These are phyloP conservation scores for Chrysomallon squamiferum DNA, from an alignment of 1,140 invertebrate species.

Conservation along the genomic window DNA sequence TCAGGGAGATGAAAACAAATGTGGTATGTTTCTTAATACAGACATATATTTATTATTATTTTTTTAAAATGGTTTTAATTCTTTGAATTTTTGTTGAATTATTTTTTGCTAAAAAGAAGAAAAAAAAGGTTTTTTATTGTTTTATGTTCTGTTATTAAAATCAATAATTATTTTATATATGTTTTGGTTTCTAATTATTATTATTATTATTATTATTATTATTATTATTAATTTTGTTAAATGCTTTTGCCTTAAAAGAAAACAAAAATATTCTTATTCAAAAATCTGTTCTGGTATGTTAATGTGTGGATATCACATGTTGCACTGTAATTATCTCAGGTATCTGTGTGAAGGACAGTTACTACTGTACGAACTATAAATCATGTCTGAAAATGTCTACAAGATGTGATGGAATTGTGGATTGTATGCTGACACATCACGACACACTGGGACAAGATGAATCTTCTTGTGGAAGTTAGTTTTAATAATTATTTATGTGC, in stretches of 20 bases:
- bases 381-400: neutral
- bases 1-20: slow-evolving; percentile 58
- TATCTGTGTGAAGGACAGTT: neutral
- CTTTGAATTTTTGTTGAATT: neutral
- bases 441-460: slow-evolving; percentile 8
- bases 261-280: too few species aligned
- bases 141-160: neutral
- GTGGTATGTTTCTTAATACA: slow-evolving; percentile 18
- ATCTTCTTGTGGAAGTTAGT: neutral
- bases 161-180: neutral
- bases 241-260: too few species aligned
- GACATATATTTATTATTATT: neutral
- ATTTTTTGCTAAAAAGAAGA: neutral
- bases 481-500: neutral
- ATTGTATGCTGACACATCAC: neutral
- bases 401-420: neutral
- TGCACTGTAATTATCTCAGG: neutral
- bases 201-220: neutral
- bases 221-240: too few species aligned
- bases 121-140: neutral
- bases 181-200: too few species aligned
- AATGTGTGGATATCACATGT: too few species aligned
- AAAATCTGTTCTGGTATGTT: too few species aligned
- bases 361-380: neutral
- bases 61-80: neutral